Percentiles rank a stretch among this genome's conserved stretches.
These are phyloP conservation scores for Onychomys leucogaster DNA, from an alignment of 2,797 vertebrate genomes.

Conservation along the genomic window DNA sequence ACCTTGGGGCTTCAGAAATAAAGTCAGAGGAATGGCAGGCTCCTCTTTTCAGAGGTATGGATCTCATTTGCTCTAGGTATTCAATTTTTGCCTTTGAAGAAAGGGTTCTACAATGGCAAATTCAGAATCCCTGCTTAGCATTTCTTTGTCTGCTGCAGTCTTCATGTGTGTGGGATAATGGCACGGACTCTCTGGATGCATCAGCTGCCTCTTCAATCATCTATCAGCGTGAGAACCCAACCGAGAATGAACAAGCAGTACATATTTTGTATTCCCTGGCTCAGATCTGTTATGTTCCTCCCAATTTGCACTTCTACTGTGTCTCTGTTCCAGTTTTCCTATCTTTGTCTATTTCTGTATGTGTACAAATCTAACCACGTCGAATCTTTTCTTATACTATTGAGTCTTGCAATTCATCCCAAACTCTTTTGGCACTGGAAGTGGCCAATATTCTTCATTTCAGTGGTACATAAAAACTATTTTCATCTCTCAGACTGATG, in stretches of 20 bases:
- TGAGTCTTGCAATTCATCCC: slow-evolving; percentile 22
- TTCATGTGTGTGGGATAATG: background rate
- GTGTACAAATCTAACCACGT: slow-evolving; percentile 26
- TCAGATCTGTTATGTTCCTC: slow-evolving; percentile 20
- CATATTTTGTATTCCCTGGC: background rate
- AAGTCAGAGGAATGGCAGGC: background rate
- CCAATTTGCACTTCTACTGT: background rate
- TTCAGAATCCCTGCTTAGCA: background rate
- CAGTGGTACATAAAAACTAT: slow-evolving; percentile 39
- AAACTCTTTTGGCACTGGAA: slow-evolving; percentile 49
- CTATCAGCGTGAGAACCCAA: background rate
- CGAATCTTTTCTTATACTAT: slow-evolving; percentile 47
- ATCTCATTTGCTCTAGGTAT: background rate
- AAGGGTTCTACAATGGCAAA: background rate
- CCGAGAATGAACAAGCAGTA: background rate
- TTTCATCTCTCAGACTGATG: slow-evolving; percentile 50
- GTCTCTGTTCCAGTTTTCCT: slow-evolving; percentile 35
- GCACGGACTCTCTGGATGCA: background rate
- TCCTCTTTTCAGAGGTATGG: background rate
- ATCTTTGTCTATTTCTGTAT: background rate
- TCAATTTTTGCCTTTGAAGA: slow-evolving; percentile 10
- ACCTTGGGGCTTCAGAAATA: background rate
- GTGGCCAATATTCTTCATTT: background rate
- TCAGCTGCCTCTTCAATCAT: background rate
- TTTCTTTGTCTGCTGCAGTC: background rate